Evolutionary conservation across 2,797 vertebrate genomes (phyloP).

Genomic region (Amphiprion clarkii): DNA sequence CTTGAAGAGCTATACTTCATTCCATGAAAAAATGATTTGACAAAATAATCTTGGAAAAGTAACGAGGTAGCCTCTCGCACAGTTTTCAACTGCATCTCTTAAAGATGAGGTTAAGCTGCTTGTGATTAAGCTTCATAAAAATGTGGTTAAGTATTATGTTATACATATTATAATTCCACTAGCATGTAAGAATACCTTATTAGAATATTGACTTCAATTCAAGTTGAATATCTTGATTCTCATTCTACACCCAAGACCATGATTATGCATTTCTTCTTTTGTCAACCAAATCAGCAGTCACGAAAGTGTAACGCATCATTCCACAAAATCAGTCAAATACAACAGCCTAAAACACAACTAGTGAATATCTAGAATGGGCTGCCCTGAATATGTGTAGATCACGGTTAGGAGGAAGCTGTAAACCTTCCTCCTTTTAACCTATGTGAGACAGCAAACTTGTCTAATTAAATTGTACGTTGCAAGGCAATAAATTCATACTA

Average conservation of each 20-base stretch:
- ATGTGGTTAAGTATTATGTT: too few species aligned
- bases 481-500: conserved; percentile 73
- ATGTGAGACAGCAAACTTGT: conserved; percentile 63
- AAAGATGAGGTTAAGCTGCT: neutral
- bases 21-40: too few species aligned
- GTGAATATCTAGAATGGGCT: conserved; percentile 27
- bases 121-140: too few species aligned
- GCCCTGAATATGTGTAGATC: conserved; percentile 32
- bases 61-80: too few species aligned
- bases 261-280: neutral
- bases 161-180: too few species aligned
- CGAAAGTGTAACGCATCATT: neutral
- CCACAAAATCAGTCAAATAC: conserved; percentile 22
- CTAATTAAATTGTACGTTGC: conserved; percentile 65
- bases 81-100: neutral
- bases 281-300: neutral
- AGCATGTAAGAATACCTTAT: too few species aligned
- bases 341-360: conserved; percentile 3
- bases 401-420: conserved; percentile 40
- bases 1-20: too few species aligned
- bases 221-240: too few species aligned
- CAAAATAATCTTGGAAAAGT: too few species aligned
- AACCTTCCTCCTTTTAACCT: conserved; percentile 55
- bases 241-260: neutral
- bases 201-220: too few species aligned